Evolutionary conservation across 2,888 invertebrate genomes (phyloP).

Genomic region (Thereva unica): DNA sequence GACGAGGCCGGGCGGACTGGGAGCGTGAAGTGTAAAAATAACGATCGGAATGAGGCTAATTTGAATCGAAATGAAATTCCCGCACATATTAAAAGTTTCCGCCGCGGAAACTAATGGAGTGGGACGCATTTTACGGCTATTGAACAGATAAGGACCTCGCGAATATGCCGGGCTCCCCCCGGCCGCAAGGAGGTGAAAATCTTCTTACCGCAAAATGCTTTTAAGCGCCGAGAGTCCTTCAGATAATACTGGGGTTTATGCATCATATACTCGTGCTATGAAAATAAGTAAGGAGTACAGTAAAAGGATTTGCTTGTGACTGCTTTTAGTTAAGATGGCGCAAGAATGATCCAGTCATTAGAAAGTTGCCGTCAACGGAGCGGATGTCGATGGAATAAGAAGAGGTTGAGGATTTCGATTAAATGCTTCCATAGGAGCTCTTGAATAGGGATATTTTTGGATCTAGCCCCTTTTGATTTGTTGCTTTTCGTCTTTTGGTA

Average conservation of each 20-base stretch:
- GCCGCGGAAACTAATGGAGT: slow-evolving; percentile 28
- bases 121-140: slow-evolving; percentile 25
- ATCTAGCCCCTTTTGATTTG: too few species aligned
- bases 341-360: too few species aligned
- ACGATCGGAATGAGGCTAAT: slow-evolving; percentile 9
- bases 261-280: slow-evolving; percentile 18
- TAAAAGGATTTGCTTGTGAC: slow-evolving; percentile 27
- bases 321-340: slow-evolving; percentile 7
- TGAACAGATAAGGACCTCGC: slow-evolving; percentile 16
- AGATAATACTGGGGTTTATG: slow-evolving; percentile 31
- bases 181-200: slow-evolving; percentile 25
- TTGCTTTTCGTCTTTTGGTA: too few species aligned
- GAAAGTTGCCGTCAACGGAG: too few species aligned
- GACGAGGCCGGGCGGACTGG: background rate
- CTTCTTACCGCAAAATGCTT: slow-evolving; percentile 33
- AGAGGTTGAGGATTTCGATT: too few species aligned
- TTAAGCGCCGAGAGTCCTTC: slow-evolving; percentile 26
- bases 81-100: slow-evolving; percentile 21
- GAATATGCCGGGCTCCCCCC: background rate
- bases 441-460: too few species aligned
- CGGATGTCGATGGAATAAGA: too few species aligned
- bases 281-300: slow-evolving; percentile 14
- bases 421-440: too few species aligned
- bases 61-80: slow-evolving; percentile 12
- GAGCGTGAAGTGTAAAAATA: too few species aligned